Conservation (phyloP, 2,797 vertebrate species). For the Enteromius trimaculatus region DNA sequence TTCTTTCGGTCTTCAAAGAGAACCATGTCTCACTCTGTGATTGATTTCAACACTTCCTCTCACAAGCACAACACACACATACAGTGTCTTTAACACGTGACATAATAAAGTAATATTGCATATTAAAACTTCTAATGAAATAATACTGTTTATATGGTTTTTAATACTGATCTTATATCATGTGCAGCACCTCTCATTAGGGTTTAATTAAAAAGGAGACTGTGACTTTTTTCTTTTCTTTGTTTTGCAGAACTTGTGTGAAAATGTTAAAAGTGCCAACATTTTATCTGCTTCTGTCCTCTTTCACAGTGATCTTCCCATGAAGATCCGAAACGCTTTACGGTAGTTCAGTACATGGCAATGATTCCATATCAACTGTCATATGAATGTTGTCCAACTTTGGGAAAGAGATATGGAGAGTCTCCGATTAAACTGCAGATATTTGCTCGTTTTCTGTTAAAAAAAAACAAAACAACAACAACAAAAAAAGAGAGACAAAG, state of each 20-base stretch:
- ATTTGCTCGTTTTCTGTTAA: constrained; percentile 86
- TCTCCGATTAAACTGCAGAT: constrained; percentile 82
- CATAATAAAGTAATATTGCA: constrained; percentile 22
- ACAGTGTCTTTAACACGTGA: constrained; percentile 24
- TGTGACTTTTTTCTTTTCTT: constrained; percentile 48
- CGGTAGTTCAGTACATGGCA: neutral
- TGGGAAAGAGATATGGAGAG: neutral
- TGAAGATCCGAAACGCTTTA: neutral
- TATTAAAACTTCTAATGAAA: constrained; percentile 65
- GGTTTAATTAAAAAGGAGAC: constrained; percentile 50
- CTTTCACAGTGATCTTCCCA: constrained; percentile 87
- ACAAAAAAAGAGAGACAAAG: neutral
- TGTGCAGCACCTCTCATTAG: neutral
- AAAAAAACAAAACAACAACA: constrained; percentile 53
- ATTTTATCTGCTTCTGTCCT: constrained; percentile 63
- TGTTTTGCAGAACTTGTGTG: constrained; percentile 51
- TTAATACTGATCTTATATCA: constrained; percentile 72
- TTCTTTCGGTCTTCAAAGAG: constrained; percentile 30
- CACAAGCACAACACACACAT: constrained; percentile 17
- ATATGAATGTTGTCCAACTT: neutral
- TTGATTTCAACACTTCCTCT: constrained; percentile 1
- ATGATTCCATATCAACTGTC: neutral
- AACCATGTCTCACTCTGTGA: neutral
- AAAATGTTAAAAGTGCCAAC: constrained; percentile 87
- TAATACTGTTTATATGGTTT: constrained; percentile 65